Base-by-base conservation (phyloP, 2,888 invertebrate genomes). In the Mesorhabditis belari region DNA sequence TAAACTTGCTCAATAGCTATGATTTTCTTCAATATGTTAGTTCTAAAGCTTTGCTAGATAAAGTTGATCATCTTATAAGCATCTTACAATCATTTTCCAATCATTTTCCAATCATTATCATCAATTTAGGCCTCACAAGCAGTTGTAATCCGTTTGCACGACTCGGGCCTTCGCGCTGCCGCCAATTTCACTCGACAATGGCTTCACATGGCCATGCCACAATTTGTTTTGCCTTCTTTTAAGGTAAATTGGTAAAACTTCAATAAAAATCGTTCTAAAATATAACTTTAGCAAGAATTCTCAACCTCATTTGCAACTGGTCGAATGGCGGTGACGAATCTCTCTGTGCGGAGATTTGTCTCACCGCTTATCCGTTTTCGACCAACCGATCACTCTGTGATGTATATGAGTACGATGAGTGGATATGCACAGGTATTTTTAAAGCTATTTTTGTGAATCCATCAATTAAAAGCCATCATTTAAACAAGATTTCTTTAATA, bases 101-200 rank as follows among this genome's bases (percentile, higher is more conserved):
- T n/a, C n/a, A n/a, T n/a, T n/a, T n/a, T n/a, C n/a, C n/a, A n/a
- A n/a, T n/a, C n/a, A n/a, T n/a, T n/a, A n/a, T n/a, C n/a, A n/a
- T n/a, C n/a, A n/a, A n/a, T 35, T 35, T 35, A 35, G 44, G 44
- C 44, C 44, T 35, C 44, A 9, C 44, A 35, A 35, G 12, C 44
- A 35, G 44, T 35, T n/a, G 44, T 35, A 9, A 35, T 35, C 44
- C 71, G 77, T 55, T 64, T 77, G 9, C 74, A 75, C 62, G 73
- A 74, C 52, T 70, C 70, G 28, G 77, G 76, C 9, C 62, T 77
- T 17, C 69, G 67, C 26, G 76, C 74, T 59, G 69, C 77, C 24
- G 77, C 76, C 17, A 74, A 75, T 26, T 77, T 75, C 62, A 77
- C 77, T 12, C 64, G 77, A 57, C 75, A 74, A 64, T 77, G 77